Base-by-base conservation (phyloP, 2,888 invertebrate species). In the Thereva unica region DNA sequence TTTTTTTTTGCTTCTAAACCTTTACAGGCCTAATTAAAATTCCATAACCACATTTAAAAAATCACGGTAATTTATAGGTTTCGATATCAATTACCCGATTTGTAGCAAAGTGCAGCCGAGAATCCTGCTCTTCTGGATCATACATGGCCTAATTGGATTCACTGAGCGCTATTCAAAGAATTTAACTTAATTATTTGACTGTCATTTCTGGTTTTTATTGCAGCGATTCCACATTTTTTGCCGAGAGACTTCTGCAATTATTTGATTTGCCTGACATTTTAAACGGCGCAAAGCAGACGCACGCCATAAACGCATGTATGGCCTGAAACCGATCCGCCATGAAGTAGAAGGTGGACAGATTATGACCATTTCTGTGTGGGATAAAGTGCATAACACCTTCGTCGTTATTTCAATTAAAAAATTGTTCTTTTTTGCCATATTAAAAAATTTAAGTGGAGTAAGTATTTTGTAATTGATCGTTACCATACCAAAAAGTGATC, bases 191-290 rank as follows among this genome's bases (percentile, higher is more conserved):
- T 53, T 37, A 53, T 53, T 53, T 53, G 37, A 53, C 38, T 53
- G 38, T 53, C 37, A 37, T 37, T 37, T 53, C 53, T 53, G 53
- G 53, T 53, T 35, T 53, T 35, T 38, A 10, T 50, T 38, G n/a
- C 53, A 53, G 52, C 8, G 53, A 38, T 9, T 53, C 53, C 4
- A n/a, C 37, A 38, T 53, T 37, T 38, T 38, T 53, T 53, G 23
- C 23, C 1, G 23, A 23, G 23, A 23, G 23, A 23, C 23, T 53
- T 34, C 53, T 53, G 53, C 38, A 53, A 53, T 53, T 53, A 38
- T 53, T 53, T 53, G 53, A 53, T 53, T 53, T 53, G 35, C 53
- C 38, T 53, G 53, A 53, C 53, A 53, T 53, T 53, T 53, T 53
- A 53, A 53, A 23, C 2, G 23, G 23, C 23, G 23, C 38, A 38